Percentiles rank a stretch among this genome's conserved stretches.
Evolutionary conservation across 2,888 invertebrate genomes (phyloP).

Genomic region (Troglohyphantes excavatus): DNA sequence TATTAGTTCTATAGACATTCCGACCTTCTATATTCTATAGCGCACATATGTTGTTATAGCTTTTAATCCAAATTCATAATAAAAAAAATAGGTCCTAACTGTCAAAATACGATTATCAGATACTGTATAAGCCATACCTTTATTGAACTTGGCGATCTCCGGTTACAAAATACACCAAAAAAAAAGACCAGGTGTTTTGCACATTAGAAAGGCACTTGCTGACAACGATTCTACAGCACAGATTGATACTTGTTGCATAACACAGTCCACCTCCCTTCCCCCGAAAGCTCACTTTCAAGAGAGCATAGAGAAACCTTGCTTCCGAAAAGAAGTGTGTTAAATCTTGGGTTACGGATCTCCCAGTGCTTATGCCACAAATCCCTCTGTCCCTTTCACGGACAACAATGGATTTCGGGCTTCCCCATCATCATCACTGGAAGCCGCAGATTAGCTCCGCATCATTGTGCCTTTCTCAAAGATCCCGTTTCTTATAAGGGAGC

Average conservation of each 20-base stretch:
- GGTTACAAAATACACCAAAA: neutral
- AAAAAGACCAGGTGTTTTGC: neutral
- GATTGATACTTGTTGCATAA: neutral
- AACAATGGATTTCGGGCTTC: constrained; percentile 41
- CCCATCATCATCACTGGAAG: constrained; percentile 34
- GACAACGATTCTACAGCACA: neutral
- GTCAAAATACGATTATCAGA: too few species aligned
- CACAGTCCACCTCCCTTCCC: neutral
- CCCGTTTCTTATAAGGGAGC: constrained; percentile 32
- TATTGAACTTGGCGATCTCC: too few species aligned
- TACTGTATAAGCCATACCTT: too few species aligned
- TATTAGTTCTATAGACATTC: too few species aligned
- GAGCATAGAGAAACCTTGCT: constrained; percentile 7
- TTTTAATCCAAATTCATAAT: too few species aligned
- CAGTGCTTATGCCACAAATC: constrained; percentile 1
- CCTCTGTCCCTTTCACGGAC: neutral
- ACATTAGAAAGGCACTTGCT: neutral
- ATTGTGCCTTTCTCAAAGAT: constrained; percentile 58
- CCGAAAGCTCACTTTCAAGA: neutral
- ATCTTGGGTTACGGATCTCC: constrained; percentile 45
- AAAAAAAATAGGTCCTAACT: too few species aligned
- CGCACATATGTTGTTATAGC: too few species aligned
- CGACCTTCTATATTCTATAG: too few species aligned
- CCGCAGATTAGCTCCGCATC: constrained; percentile 71
- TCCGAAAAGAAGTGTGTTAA: constrained; percentile 19